A percentile compares a stretch with the other conserved stretches of the same genome.
These are phyloP conservation scores for Carassius carassius DNA, from an alignment of 2,113 vertebrate species.

Conservation along the genomic window DNA sequence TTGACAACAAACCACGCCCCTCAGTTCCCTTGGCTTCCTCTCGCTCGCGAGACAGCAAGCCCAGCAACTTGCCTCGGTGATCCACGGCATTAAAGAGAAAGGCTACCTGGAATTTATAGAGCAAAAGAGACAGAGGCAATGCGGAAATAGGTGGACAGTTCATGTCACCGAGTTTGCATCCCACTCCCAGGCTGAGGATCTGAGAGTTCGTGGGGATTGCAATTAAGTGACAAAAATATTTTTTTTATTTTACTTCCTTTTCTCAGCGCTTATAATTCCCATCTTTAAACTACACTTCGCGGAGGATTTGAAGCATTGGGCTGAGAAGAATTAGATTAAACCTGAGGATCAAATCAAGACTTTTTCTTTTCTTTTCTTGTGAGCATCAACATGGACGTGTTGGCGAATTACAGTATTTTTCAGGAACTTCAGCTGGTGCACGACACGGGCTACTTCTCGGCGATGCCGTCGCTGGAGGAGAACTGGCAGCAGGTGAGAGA, in stretches of 20 bases:
- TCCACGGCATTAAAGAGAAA: constrained; percentile 68
- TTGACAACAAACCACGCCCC: constrained; percentile 72
- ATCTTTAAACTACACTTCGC: neutral
- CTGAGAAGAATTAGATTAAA: neutral
- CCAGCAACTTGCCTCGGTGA: constrained; percentile 61
- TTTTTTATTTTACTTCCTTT: neutral
- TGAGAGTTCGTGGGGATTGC: constrained; percentile 48
- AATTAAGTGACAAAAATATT: constrained; percentile 38
- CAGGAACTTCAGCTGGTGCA: constrained; percentile 99
- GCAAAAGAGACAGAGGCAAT: constrained; percentile 68
- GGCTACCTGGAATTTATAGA: constrained; percentile 72
- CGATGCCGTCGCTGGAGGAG: constrained; percentile 98
- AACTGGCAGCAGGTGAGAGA: constrained; percentile 98
- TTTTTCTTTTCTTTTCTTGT: constrained; percentile 31
- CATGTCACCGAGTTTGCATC: constrained; percentile 61
- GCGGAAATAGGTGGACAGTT: constrained; percentile 87
- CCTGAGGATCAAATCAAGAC: constrained; percentile 18
- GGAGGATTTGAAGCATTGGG: constrained; percentile 30
- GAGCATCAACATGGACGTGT: constrained; percentile 94
- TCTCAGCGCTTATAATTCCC: neutral
- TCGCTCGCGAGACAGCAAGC: constrained; percentile 65
- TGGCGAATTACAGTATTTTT: constrained; percentile 99
- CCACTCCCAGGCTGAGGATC: constrained; percentile 44
- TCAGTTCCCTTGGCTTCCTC: constrained; percentile 66
- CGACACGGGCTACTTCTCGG: constrained; percentile 99